phyloP scores from a whole-genome alignment of 2,797 vertebrate genomes.

The Lophotriccus pileatus region DNA sequence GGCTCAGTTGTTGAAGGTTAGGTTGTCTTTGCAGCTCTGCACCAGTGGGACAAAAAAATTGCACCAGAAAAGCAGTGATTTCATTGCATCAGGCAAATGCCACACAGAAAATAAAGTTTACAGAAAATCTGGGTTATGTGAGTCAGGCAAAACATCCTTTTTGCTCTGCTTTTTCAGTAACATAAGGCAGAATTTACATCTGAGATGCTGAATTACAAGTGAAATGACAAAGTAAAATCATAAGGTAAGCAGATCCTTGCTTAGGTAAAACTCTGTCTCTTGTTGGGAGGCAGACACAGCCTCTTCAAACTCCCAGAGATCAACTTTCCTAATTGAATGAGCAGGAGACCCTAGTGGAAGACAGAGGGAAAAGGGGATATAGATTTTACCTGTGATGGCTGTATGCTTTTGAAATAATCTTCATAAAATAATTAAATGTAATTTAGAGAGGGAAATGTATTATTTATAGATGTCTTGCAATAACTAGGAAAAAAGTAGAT shows the following conservation, averaged over 20 bases:
- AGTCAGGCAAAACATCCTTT: background rate
- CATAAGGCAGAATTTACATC: background rate
- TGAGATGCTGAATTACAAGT: background rate
- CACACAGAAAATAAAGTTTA: background rate
- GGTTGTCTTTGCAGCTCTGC: conserved; percentile 17
- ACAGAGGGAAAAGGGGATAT: background rate
- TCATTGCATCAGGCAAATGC: background rate
- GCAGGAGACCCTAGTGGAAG: background rate
- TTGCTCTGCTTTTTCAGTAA: background rate
- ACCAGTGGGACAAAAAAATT: background rate
- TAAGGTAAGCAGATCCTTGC: background rate
- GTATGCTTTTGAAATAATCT: background rate
- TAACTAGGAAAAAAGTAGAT: background rate
- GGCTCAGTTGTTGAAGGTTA: background rate
- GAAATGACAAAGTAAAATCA: background rate
- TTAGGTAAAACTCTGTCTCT: background rate
- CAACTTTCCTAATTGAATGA: background rate
- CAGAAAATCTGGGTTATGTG: background rate
- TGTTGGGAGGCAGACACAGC: background rate
- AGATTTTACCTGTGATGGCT: background rate
- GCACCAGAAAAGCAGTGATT: background rate
- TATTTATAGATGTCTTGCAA: background rate
- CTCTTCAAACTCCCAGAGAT: background rate
- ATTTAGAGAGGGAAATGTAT: background rate
- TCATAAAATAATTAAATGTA: background rate